Evolutionary conservation across 2,113 vertebrate species (phyloP).

Genomic region (Chitala chitala): DNA sequence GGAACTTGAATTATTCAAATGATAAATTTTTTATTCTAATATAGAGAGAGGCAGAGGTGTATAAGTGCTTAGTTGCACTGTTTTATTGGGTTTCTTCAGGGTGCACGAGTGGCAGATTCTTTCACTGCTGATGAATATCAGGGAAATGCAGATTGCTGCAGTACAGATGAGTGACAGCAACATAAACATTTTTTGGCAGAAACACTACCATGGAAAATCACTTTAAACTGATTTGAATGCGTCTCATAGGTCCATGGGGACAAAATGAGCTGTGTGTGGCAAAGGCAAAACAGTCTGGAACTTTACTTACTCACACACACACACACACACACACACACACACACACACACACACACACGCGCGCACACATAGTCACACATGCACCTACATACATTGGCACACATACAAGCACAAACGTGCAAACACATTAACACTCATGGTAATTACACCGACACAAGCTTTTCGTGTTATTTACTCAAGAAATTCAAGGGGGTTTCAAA

Average conservation of each 20-base stretch:
- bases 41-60: not conserved
- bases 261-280: conserved; percentile 25
- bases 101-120: conserved; percentile 16
- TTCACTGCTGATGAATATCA: conserved; percentile 19
- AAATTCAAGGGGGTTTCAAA: not conserved
- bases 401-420: not conserved
- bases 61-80: not conserved
- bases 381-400: not conserved
- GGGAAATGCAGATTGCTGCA: conserved; percentile 19
- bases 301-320: not conserved
- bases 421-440: not conserved
- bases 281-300: not conserved
- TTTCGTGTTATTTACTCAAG: not conserved
- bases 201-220: conserved; percentile 47
- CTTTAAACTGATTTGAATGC: conserved; percentile 57
- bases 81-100: conserved; percentile 4
- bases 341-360: not conserved
- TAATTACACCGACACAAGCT: conserved; percentile 2
- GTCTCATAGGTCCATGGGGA: conserved; percentile 33
- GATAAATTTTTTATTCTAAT: conserved; percentile 13
- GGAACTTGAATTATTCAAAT: conserved; percentile 22
- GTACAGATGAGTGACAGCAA: conserved; percentile 49
- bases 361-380: not conserved
- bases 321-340: not conserved
- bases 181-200: conserved; percentile 32